A percentile compares a stretch with the other conserved stretches of the same genome.
Evolutionary conservation across 2,888 invertebrate genomes (phyloP).

Genomic region (Zele albiditarsus): DNA sequence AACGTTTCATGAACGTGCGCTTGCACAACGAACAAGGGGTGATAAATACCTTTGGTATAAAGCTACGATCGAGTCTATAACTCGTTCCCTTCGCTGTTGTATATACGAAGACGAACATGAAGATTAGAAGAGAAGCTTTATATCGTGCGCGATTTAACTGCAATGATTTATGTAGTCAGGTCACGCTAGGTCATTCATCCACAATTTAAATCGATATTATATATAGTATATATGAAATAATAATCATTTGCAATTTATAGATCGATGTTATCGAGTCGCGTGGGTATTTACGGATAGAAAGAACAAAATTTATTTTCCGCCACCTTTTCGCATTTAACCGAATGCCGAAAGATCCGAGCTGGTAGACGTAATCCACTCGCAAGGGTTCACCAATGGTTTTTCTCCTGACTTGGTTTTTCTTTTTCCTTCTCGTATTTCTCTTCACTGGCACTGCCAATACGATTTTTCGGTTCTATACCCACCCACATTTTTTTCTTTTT

Average conservation of each 20-base stretch:
- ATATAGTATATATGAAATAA: conserved; percentile 41
- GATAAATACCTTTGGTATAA: neutral
- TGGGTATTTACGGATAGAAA: neutral
- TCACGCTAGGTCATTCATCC: conserved; percentile 61
- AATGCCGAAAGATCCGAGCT: conserved; percentile 19
- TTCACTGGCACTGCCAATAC: conserved; percentile 3
- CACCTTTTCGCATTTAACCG: conserved; percentile 34
- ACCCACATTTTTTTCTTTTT: conserved; percentile 8
- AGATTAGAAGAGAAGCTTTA: conserved; percentile 9
- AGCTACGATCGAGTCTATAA: conserved; percentile 13
- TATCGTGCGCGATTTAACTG: conserved; percentile 17
- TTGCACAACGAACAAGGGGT: neutral
- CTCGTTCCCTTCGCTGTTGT: conserved; percentile 14
- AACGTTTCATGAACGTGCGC: neutral
- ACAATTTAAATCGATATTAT: conserved; percentile 62
- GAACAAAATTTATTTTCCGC: neutral
- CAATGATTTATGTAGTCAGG: conserved; percentile 61
- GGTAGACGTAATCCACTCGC: conserved; percentile 51
- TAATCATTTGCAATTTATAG: conserved; percentile 22
- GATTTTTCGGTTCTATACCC: conserved; percentile 31
- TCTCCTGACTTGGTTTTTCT: conserved; percentile 24
- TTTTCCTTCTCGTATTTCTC: conserved; percentile 6
- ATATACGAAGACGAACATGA: conserved; percentile 1
- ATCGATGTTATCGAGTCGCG: neutral
- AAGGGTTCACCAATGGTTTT: conserved; percentile 53